Evolutionary conservation across 2,797 vertebrate species (phyloP).

Genomic region (Denticeps clupeoides): DNA sequence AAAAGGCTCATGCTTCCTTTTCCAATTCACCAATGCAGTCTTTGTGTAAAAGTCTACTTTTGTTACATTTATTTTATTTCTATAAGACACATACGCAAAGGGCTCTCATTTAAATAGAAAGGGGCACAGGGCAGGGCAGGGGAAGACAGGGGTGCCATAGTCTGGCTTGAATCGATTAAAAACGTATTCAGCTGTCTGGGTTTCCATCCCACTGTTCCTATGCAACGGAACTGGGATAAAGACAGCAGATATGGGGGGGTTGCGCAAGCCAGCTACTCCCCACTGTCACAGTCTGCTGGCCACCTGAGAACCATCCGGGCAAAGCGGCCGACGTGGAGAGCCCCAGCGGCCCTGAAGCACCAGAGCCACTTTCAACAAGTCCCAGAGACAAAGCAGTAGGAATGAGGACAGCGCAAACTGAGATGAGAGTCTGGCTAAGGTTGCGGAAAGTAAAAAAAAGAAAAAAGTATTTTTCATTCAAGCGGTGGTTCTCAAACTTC

Average conservation of each 20-base stretch:
- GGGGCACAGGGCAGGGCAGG: constrained; percentile 32
- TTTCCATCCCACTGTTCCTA: constrained; percentile 23
- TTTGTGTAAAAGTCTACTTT: too few species aligned
- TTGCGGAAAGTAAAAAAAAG: too few species aligned
- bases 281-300: constrained; percentile 37
- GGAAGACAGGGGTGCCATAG: not conserved
- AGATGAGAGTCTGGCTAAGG: too few species aligned
- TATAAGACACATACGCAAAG: constrained; percentile 21
- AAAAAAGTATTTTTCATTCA: too few species aligned
- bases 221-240: constrained; percentile 28
- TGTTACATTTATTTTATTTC: too few species aligned
- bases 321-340: constrained; percentile 26
- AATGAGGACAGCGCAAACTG: too few species aligned
- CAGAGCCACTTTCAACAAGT: too few species aligned
- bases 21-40: too few species aligned
- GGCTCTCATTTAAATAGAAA: constrained; percentile 7
- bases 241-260: constrained; percentile 27
- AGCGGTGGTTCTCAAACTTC: too few species aligned
- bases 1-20: not conserved
- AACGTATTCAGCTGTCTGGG: constrained; percentile 44
- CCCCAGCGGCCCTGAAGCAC: too few species aligned
- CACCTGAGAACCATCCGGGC: constrained; percentile 26
- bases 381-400: too few species aligned
- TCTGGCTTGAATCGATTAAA: constrained; percentile 46
- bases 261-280: constrained; percentile 7